Base-by-base conservation (phyloP, 1,140 invertebrate genomes). In the Lepidurus couesii region DNA sequence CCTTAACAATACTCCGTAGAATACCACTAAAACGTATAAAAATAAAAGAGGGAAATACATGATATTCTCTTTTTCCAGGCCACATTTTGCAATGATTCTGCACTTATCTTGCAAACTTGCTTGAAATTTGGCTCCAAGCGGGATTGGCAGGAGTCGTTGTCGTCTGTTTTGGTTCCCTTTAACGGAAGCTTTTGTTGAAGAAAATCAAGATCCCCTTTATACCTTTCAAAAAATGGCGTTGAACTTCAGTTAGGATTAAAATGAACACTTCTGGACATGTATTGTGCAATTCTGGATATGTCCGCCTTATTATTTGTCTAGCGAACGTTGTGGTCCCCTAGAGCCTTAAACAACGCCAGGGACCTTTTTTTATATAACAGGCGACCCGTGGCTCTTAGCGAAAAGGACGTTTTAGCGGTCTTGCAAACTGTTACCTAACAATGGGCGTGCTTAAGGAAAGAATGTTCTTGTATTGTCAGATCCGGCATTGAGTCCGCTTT, bases 241-340 rank as follows among this genome's bases (percentile, higher is more conserved):
- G 34, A 34, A 34, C 34, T 34, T 47, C 10, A 47, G 45, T 11
- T 11, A 47, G 45, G 16, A 13, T 65, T n/a, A 13, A 65, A 16
- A 21, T 7, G 16, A 65, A 65, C 53, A 16, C 8, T 34, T 34
- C 34, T 34, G 34, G 34, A 34, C 34, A 34, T n/a, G 3, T 65
- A 21, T 65, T 65, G 16, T 16, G 53, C 53, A 65, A 65, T 13
- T 65, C 53, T 16, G 21, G 53, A 21, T 21, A 65, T 65, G 53
- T n/a, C 53, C 53, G n/a, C 53, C 53, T 21, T 65, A 65, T 65
- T 21, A 65, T 65, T 65, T 65, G 53, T 65, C 53, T 21, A 21
- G 16, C 53, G 53, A 65, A 65, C 53, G 53, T 65, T 65, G 16
- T 13, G 16, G 1, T 65, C 53, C 53, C 21, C 16, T 65, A 65